Conservation (phyloP, 2,888 invertebrate species). For the Phengaris alcon region DNA sequence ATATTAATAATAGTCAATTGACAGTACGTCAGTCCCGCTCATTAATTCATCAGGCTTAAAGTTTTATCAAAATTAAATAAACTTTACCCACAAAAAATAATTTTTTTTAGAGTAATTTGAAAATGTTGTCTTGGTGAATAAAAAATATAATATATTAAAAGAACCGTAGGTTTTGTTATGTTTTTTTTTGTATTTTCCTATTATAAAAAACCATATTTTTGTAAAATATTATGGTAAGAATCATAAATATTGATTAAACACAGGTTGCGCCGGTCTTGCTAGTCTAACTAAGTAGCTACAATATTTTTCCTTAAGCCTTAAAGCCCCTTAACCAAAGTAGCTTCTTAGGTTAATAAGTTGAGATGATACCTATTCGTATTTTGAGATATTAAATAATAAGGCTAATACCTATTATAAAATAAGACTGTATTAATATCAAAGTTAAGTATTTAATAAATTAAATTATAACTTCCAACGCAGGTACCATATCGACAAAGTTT, state of each 20-base stretch:
- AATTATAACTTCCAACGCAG: conserved; percentile 1
- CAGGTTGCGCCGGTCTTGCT: neutral
- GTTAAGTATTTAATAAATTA: neutral
- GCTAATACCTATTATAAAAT: neutral
- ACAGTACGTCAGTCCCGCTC: neutral
- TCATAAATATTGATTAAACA: conserved; percentile 13
- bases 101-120: no score
- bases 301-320: neutral
- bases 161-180: neutral
- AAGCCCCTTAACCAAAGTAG: neutral
- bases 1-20: neutral
- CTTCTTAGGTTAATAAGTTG: conserved; percentile 6
- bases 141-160: no score
- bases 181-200: neutral
- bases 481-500: neutral
- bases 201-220: neutral
- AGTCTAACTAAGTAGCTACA: neutral
- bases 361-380: neutral
- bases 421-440: neutral
- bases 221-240: neutral
- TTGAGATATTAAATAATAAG: neutral
- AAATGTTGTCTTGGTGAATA: neutral
- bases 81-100: no score
- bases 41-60: neutral
- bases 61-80: no score